phyloP scores from a whole-genome alignment of 2,797 vertebrate species.

The Hippocampus kuda region DNA sequence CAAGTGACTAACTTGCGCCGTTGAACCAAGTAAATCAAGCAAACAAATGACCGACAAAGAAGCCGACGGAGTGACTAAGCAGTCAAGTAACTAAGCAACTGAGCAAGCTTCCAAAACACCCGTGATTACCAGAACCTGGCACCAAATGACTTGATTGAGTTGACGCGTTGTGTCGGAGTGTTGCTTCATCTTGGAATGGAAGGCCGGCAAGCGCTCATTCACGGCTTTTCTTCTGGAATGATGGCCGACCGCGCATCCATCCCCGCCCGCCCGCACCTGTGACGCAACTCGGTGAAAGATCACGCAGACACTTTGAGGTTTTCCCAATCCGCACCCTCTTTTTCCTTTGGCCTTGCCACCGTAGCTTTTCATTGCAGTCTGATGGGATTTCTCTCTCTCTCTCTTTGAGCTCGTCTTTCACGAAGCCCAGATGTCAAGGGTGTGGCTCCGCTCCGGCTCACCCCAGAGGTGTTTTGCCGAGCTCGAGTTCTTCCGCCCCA shows the following conservation, averaged over 20 bases:
- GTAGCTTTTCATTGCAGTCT: neutral
- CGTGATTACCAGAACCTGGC: neutral
- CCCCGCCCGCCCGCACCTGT: neutral
- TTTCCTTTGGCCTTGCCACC: slow-evolving; percentile 14
- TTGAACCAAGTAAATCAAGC: too few relatives aligned
- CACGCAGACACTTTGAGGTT: neutral
- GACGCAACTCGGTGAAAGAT: neutral
- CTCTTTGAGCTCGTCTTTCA: too few relatives aligned
- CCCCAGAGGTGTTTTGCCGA: neutral
- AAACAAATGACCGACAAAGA: too few relatives aligned
- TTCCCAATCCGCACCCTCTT: slow-evolving; percentile 10
- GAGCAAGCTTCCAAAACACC: too few relatives aligned
- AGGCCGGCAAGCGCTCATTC: neutral
- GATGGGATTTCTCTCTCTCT: neutral
- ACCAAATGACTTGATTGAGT: neutral
- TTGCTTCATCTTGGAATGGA: neutral
- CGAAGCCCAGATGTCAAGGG: neutral
- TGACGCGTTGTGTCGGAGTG: neutral
- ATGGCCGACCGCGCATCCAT: neutral
- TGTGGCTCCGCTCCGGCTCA: neutral
- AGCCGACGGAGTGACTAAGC: too few relatives aligned
- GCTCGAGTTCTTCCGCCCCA: neutral
- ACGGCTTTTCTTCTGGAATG: neutral
- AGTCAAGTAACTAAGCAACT: too few relatives aligned
- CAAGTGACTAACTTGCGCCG: too few relatives aligned